Evolutionary conservation across 2,888 invertebrate genomes (phyloP), one percentile per base, ranked within the genome.

Genomic region (Torymus auratus): DNA sequence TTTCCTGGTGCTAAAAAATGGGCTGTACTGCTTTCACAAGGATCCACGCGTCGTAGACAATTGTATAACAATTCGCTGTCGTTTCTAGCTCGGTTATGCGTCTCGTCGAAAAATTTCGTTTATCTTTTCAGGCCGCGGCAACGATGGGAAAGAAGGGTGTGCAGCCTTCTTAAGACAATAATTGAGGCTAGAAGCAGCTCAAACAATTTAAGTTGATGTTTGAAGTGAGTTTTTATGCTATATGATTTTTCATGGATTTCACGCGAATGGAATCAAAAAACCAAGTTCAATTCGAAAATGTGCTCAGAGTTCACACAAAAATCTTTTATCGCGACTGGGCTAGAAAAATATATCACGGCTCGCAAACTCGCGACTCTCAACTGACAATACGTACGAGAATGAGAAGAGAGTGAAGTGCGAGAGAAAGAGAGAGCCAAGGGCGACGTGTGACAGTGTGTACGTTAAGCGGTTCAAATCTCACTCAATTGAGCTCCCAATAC

Each of bases 51-150:
- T 7, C 41, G 41, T 41, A 78, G 73, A 83, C 80, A 77, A 77
- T 65, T 67, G 76, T 81, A 79, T 78, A 76, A 69, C 70, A 65
- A 61, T 58, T 17, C 56, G 50, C 50, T 14, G 41, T 7, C 41
- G 7, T 5, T 41, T 41, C 41, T 41, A 41, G 41, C 41, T 41
- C 7, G 41, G 82, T 81, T 83, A 80, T 79, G 78, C 68, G 75
- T 75, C 67, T 69, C 56, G 78, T 76, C 82, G 78, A 80, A 78
- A 82, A 83, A 83, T 78, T 72, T 65, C 75, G 68, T 60, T 82
- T 78, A 81, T 82, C 65, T 81, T 82, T 58, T 69, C 14, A 70
- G 81, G 28, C 55, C 55, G 1, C 14, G 28, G 5, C 10, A 7
- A 11, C 28, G 11, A 12, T 28, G 55, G n/a, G n/a, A 17, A 12